Percentiles rank a stretch among this genome's conserved stretches.
These are phyloP conservation scores for Tortricodes alternella DNA, from an alignment of 2,888 invertebrate genomes.

Conservation along the genomic window DNA sequence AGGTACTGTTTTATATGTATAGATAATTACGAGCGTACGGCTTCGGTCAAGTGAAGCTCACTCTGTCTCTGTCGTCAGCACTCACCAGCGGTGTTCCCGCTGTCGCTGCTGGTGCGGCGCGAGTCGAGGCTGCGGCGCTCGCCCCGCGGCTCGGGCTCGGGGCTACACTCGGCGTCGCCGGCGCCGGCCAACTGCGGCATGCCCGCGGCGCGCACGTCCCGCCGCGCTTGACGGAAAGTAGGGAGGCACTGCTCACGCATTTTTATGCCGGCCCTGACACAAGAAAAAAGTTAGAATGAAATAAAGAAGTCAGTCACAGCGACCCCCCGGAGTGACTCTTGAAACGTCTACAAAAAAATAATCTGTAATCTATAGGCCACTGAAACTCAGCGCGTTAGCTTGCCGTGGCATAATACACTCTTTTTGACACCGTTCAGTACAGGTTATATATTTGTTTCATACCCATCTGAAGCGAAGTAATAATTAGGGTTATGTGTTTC, in stretches of 20 bases:
- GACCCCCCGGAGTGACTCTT: too few species aligned
- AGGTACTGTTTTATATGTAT: too few species aligned
- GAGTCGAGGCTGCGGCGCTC: constrained; percentile 24
- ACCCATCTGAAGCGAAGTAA: too few species aligned
- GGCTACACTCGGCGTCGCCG: constrained; percentile 43
- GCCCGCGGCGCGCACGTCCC: constrained; percentile 86
- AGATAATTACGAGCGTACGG: too few species aligned
- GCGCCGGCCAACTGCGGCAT: constrained; percentile 61
- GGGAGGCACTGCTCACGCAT: constrained; percentile 94
- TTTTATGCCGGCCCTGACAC: constrained; percentile 89
- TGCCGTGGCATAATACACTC: too few species aligned
- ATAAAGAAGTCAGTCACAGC: not conserved
- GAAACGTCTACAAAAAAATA: too few species aligned
- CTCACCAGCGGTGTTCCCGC: constrained; percentile 47
- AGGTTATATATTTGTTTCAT: too few species aligned
- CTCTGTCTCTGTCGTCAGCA: constrained; percentile 10
- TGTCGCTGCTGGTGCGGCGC: constrained; percentile 42
- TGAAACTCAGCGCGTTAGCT: too few species aligned
- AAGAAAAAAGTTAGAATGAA: not conserved
- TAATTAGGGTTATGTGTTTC: too few species aligned
- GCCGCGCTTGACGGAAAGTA: constrained; percentile 90
- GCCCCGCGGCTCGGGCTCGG: constrained; percentile 28
- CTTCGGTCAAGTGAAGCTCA: too few species aligned
- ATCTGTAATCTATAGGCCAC: too few species aligned
- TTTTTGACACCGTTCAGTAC: too few species aligned